These are phyloP conservation scores for Hippopotamyrus pictus DNA, from an alignment of 2,797 vertebrate species.

Conservation along the genomic window DNA sequence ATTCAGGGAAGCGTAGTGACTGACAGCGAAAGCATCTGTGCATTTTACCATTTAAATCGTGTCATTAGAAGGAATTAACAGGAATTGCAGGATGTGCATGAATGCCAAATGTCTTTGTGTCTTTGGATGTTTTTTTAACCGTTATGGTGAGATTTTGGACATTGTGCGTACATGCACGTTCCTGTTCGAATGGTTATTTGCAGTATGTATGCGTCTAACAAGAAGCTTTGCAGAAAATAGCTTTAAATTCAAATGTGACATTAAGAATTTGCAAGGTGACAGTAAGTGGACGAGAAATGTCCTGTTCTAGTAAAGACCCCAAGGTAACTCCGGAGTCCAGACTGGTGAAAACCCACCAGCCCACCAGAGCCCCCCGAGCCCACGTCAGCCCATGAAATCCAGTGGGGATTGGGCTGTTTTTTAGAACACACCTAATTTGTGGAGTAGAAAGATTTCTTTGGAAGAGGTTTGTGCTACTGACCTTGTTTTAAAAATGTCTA, in stretches of 20 bases:
- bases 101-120: slow-evolving; percentile 33
- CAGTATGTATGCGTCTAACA: slow-evolving; percentile 44
- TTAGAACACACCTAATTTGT: background rate
- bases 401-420: background rate
- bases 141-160: slow-evolving; percentile 30
- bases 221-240: slow-evolving; percentile 38
- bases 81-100: slow-evolving; percentile 17
- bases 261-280: slow-evolving; percentile 35
- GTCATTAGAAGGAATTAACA: slow-evolving; percentile 21
- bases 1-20: slow-evolving; percentile 19
- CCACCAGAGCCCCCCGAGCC: background rate
- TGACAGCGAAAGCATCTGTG: background rate
- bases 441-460: background rate
- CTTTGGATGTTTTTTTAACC: slow-evolving; percentile 17
- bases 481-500: background rate
- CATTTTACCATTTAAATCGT: slow-evolving; percentile 17
- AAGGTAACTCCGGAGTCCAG: background rate
- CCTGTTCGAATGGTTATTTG: background rate
- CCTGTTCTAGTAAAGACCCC: background rate
- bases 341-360: background rate
- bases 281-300: background rate
- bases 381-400: background rate
- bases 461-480: background rate
- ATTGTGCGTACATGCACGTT: slow-evolving; percentile 36
- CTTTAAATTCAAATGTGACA: slow-evolving; percentile 38